Percentiles rank a stretch among this genome's conserved stretches.
Conservation (phyloP, 2,888 invertebrate genomes). For the Leucophenga montana region DNA sequence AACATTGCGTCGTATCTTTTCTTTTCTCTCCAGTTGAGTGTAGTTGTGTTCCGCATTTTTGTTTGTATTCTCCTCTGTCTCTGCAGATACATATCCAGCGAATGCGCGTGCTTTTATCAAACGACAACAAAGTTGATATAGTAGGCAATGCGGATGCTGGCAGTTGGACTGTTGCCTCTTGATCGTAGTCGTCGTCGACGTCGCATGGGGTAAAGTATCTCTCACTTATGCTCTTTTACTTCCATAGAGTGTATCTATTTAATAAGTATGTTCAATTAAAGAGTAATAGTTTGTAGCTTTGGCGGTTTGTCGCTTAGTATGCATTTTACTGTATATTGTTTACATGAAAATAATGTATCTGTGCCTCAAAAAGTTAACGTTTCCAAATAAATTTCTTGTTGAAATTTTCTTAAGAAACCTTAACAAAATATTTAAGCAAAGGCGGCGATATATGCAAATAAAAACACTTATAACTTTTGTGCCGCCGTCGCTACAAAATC, state of each 20-base stretch:
- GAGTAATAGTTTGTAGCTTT: no score
- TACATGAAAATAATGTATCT: no score
- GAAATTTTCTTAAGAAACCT: no score
- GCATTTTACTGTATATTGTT: no score
- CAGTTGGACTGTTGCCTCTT: background rate
- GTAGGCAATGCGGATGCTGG: constrained; percentile 22
- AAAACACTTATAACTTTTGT: constrained; percentile 12
- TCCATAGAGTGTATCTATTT: no score
- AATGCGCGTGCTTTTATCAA: constrained; percentile 11
- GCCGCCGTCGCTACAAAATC: background rate
- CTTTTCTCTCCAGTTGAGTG: constrained; percentile 6
- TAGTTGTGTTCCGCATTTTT: constrained; percentile 24
- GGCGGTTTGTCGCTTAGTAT: no score
- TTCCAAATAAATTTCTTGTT: no score
- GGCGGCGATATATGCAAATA: constrained; percentile 23
- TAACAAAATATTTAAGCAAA: background rate
- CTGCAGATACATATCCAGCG: constrained; percentile 8
- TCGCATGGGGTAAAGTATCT: constrained; percentile 24
- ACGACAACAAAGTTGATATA: background rate
- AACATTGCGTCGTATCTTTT: background rate
- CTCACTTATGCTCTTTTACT: no score
- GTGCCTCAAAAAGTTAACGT: no score
- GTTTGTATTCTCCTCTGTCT: background rate
- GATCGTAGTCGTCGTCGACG: background rate
- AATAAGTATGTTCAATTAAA: no score